Evolutionary conservation across 2,888 invertebrate genomes (phyloP), one percentile per base, ranked within the genome.

Genomic region (Eueremaeus valkanovi): DNA sequence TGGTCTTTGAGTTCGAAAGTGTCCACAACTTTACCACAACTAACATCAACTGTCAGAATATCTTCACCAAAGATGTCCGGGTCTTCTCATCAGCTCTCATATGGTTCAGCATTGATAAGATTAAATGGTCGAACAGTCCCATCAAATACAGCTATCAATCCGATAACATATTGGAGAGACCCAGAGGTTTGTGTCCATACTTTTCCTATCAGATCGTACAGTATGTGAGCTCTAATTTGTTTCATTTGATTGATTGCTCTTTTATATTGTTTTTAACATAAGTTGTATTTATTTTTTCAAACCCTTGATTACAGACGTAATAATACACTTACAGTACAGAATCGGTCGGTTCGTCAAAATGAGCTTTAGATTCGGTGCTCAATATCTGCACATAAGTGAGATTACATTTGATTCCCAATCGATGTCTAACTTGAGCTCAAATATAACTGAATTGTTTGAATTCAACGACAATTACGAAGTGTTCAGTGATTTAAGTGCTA

Each of bases 311-410:
- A 8, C 40, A 27, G 92, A 92, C 85, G 89, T 95, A 66, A 88
- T 89, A 82, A 90, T 95, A 81, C 89, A 90, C 80, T 87, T 95
- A 45, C 90, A 92, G 81, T 89, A 92, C 81, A 87, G 91, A 70
- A 88, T 93, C 73, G 95, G 92, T 31, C 87, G 88, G 81, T 92
- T 89, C 86, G 90, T 94, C 77, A 90, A 90, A 82, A 85, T 91
- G 79, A 88, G 90, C 81, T 86, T 94, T 73, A 87, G 87, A 79
- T 94, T 93, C 83, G 90, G 91, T 5, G 88, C 91, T 21, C 86
- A 89, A 75, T 95, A 95, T 94, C 89, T 95, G 80, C 89, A 94
- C 85, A 88, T 95, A 81, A 93, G 93, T 84, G 95, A 95, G 85
- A 87, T 95, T 78, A 89, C 90, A 76, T 95, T 95, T 83, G 90